Evolutionary conservation across 2,113 vertebrate species (phyloP).

Genomic region (Lampris megalopsis): DNA sequence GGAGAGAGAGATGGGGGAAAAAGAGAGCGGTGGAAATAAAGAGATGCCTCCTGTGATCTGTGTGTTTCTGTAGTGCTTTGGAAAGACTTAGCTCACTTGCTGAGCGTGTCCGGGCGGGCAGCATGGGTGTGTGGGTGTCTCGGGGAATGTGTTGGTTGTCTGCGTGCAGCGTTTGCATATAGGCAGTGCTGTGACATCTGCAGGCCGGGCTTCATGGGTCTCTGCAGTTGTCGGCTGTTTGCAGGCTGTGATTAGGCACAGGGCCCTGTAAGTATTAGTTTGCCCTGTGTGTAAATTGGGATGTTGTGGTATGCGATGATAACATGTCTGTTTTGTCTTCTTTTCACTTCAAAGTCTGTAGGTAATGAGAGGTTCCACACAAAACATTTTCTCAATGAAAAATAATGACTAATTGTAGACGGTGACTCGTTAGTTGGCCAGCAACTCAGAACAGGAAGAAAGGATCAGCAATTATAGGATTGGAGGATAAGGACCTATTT

Average conservation of each 20-base stretch:
- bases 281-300: no score
- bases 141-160: no score
- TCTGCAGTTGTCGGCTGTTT: slow-evolving; percentile 19
- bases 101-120: slow-evolving; percentile 40
- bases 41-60: slow-evolving; percentile 23
- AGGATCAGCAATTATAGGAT: no score
- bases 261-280: neutral
- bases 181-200: slow-evolving; percentile 40
- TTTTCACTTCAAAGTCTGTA: slow-evolving; percentile 24
- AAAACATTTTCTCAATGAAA: neutral
- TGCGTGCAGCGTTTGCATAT: neutral
- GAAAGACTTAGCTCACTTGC: slow-evolving; percentile 6
- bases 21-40: neutral
- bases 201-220: slow-evolving; percentile 2
- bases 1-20: slow-evolving; percentile 13
- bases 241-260: slow-evolving; percentile 34
- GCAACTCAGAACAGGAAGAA: no score
- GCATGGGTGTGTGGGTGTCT: slow-evolving; percentile 8
- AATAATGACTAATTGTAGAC: neutral
- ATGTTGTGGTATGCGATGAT: no score
- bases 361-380: neutral
- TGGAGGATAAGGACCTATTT: no score
- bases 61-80: slow-evolving; percentile 30
- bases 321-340: neutral
- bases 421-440: no score